These are phyloP conservation scores for Pteropus alecto DNA, from an alignment of 2,113 vertebrate species.

Conservation along the genomic window DNA sequence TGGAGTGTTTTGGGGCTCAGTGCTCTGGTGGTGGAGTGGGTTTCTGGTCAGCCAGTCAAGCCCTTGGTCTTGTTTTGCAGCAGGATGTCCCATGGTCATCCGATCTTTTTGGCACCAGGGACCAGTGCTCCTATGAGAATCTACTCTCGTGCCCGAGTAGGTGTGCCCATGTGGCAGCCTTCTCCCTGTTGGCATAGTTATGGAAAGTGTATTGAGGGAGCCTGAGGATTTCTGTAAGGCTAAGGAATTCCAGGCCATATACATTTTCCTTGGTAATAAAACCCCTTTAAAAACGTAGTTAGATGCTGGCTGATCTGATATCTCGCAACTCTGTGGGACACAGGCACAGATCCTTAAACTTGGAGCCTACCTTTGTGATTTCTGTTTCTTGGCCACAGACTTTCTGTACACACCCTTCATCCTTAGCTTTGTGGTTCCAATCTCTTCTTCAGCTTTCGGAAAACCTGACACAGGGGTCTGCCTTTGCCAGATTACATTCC, in stretches of 20 bases:
- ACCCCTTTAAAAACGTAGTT: not conserved
- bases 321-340: not conserved
- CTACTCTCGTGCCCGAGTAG: not conserved
- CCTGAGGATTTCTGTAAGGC: not conserved
- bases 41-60: not conserved
- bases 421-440: not conserved
- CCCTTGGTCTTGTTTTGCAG: not conserved
- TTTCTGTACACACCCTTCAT: not conserved
- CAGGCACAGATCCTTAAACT: not conserved
- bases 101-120: no score
- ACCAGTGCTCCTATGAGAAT: no score
- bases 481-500: not conserved
- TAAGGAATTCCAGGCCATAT: not conserved
- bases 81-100: not conserved
- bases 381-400: not conserved
- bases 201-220: not conserved
- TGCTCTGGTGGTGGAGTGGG: not conserved
- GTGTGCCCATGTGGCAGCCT: accelerated
- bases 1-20: no score
- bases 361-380: not conserved
- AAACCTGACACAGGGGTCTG: not conserved
- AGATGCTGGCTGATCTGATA: not conserved
- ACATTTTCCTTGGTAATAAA: not conserved
- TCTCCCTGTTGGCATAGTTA: not conserved
- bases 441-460: not conserved